phyloP scores from a whole-genome alignment of 2,797 vertebrate genomes.

The Crocodylus rhombifer region DNA sequence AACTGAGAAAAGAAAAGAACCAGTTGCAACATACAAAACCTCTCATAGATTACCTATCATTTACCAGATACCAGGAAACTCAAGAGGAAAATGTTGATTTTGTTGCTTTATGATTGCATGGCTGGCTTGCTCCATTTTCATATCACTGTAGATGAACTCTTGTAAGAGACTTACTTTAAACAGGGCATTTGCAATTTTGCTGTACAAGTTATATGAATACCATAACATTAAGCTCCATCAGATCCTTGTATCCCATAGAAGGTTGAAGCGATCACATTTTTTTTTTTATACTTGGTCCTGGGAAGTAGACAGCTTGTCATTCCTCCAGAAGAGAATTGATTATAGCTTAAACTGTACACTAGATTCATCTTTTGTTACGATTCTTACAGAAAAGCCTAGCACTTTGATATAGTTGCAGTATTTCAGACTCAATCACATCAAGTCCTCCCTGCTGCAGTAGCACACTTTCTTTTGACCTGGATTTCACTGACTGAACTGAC shows the following conservation, averaged over 20 bases:
- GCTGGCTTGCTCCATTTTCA: neutral
- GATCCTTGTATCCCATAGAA: neutral
- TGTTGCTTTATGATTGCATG: neutral
- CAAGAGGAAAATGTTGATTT: neutral
- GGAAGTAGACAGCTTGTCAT: neutral
- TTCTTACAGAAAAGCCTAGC: neutral
- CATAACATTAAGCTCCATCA: rapidly evolving
- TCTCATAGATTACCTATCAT: neutral
- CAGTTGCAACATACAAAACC: too few species aligned
- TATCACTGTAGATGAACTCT: neutral
- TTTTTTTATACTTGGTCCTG: too few species aligned
- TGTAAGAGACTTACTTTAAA: neutral
- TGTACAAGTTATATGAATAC: neutral
- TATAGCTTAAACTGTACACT: too few species aligned
- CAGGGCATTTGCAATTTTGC: neutral
- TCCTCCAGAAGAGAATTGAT: neutral
- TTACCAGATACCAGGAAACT: neutral
- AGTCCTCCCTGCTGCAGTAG: neutral
- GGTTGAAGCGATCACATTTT: neutral
- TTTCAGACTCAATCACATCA: rapidly evolving
- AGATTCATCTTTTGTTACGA: neutral
- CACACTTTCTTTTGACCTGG: rapidly evolving
- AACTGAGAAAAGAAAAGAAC: neutral
- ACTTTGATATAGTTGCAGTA: rapidly evolving
- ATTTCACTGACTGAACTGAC: neutral